Percentiles rank a stretch among this genome's conserved stretches.
phyloP scores from a whole-genome alignment of 2,888 invertebrate species.

The Incurvaria masculella region DNA sequence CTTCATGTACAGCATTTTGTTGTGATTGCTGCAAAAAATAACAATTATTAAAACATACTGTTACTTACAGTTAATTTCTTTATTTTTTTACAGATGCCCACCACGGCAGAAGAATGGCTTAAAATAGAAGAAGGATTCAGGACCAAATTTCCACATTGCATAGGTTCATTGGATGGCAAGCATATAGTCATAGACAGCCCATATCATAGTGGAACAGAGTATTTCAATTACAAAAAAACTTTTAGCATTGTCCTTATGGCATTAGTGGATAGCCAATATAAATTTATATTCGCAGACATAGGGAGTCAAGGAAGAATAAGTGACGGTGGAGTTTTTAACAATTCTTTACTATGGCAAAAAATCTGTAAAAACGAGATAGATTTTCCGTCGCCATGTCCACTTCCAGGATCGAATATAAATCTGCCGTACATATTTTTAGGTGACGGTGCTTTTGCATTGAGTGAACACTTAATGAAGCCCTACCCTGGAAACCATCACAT shows the following conservation, averaged over 20 bases:
- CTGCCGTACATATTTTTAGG: slow-evolving; percentile 22
- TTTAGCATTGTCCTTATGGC: slow-evolving; percentile 20
- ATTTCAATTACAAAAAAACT: slow-evolving; percentile 18
- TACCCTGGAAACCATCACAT: slow-evolving; percentile 19
- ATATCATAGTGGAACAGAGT: slow-evolving; percentile 16
- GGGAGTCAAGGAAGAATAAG: slow-evolving; percentile 19
- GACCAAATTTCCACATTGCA: slow-evolving; percentile 18
- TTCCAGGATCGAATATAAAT: slow-evolving; percentile 18
- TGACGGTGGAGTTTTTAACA: slow-evolving; percentile 17
- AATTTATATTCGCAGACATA: slow-evolving; percentile 17
- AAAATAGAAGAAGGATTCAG: slow-evolving; percentile 15
- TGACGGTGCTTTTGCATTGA: slow-evolving; percentile 23
- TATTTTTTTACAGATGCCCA: slow-evolving; percentile 15
- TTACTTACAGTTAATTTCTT: too few relatives aligned
- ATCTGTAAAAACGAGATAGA: slow-evolving; percentile 9
- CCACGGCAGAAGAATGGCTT: slow-evolving; percentile 14
- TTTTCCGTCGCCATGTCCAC: slow-evolving; percentile 16
- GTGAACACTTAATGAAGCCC: slow-evolving; percentile 22
- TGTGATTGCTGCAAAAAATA: too few relatives aligned
- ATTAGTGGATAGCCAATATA: slow-evolving; percentile 18
- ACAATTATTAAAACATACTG: too few relatives aligned
- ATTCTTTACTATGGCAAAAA: slow-evolving; percentile 5
- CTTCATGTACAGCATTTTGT: too few relatives aligned
- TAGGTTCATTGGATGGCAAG: slow-evolving; percentile 18
- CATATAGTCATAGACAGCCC: slow-evolving; percentile 17